These are phyloP conservation scores for Cariama cristata DNA, from an alignment of 2,113 vertebrate species.

Conservation along the genomic window DNA sequence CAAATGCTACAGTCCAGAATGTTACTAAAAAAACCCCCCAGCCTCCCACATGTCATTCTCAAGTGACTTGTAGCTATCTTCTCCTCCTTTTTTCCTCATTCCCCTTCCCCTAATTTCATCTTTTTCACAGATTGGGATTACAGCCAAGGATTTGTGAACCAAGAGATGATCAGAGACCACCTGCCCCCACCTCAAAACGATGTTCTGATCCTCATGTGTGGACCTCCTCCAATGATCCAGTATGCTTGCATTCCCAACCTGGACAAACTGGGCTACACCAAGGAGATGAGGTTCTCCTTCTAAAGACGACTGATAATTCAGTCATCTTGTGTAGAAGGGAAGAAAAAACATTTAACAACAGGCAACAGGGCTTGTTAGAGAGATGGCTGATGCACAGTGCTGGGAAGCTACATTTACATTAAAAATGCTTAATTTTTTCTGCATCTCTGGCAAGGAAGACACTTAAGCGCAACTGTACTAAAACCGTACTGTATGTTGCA, in stretches of 20 bases:
- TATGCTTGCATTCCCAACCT: conserved; percentile 94
- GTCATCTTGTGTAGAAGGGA: neutral
- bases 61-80: neutral
- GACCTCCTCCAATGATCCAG: conserved; percentile 97
- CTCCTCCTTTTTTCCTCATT: neutral
- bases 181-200: conserved; percentile 84
- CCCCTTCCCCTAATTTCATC: neutral
- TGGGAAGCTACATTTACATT: neutral
- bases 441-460: neutral
- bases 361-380: conserved; percentile 10
- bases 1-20: neutral
- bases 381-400: conserved; percentile 2
- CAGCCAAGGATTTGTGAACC: conserved; percentile 92
- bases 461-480: neutral
- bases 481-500: neutral
- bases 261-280: conserved; percentile 87
- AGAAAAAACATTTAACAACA: neutral
- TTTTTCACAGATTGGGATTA: conserved; percentile 87
- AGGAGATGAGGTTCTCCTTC: conserved; percentile 85
- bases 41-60: fast-evolving
- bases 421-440: neutral
- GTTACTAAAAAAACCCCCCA: neutral
- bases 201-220: conserved; percentile 92
- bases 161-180: conserved; percentile 89
- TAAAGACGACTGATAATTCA: neutral